Evolutionary conservation across 2,888 invertebrate species (phyloP), one percentile per base, ranked within the genome.

Genomic region (Chromoteleia sp.): DNA sequence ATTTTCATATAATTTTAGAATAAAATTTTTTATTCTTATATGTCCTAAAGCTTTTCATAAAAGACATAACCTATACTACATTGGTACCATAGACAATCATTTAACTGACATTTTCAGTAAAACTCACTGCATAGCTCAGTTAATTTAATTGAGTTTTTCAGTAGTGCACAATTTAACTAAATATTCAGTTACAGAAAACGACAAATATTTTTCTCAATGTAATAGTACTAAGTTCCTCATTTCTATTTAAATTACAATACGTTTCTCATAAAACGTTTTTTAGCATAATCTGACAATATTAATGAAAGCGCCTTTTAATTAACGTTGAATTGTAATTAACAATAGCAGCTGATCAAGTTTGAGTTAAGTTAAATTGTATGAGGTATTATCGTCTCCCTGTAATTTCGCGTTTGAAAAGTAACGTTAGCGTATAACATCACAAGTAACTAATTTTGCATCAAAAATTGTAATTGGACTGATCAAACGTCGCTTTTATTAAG

Each of bases 151-250:
- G n/a, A n/a, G n/a, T n/a, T n/a, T n/a, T n/a, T n/a, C n/a, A n/a
- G n/a, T n/a, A n/a, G n/a, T n/a, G n/a, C n/a, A n/a, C n/a, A n/a
- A n/a, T n/a, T n/a, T n/a, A n/a, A n/a, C n/a, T n/a, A n/a, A n/a
- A n/a, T n/a, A n/a, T n/a, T n/a, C n/a, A n/a, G n/a, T n/a, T n/a
- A n/a, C n/a, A n/a, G n/a, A n/a, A n/a, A n/a, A n/a, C n/a, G n/a
- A n/a, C n/a, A n/a, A n/a, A n/a, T n/a, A n/a, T n/a, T n/a, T n/a
- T n/a, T n/a, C n/a, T n/a, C n/a, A n/a, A n/a, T n/a, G n/a, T n/a
- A n/a, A n/a, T n/a, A n/a, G 17, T 14, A 50, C 25, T 29, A 50
- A 50, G 25, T 50, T n/a, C 25, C 50, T 50, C 12, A 48, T 48
- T 48, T 19, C 33, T 8, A 33, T 8, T 33, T 33, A n/a, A n/a